Conservation (phyloP, 2,797 vertebrate species). For the Nasua narica region DNA sequence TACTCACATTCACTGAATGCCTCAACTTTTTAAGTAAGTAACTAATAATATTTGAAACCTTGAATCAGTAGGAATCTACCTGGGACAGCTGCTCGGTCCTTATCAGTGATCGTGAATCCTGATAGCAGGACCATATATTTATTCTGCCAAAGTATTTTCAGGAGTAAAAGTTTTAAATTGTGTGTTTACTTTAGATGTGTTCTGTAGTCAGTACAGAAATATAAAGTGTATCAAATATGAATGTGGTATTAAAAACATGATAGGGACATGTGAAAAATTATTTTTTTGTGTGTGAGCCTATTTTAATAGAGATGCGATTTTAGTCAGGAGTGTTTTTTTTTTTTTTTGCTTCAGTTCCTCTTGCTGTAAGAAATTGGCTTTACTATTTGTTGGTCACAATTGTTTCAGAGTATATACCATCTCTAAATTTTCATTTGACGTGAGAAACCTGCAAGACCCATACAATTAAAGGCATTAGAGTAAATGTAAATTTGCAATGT, state of each 20-base stretch:
- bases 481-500: conserved; percentile 3
- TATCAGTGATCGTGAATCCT: neutral
- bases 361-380: neutral
- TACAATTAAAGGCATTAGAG: conserved; percentile 8
- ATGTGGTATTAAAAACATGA: neutral
- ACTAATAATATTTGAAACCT: neutral
- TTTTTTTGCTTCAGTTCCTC: neutral
- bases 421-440: conserved; percentile 24
- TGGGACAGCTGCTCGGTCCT: neutral
- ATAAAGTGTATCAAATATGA: neutral
- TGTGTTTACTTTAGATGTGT: conserved; percentile 7
- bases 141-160: conserved; percentile 16
- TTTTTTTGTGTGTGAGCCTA: neutral
- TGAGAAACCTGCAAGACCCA: neutral
- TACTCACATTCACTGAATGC: neutral
- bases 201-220: conserved; percentile 29
- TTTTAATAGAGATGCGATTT: neutral
- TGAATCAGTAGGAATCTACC: neutral
- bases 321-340: neutral
- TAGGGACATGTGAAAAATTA: neutral
- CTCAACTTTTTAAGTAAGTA: neutral
- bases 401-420: neutral
- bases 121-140: neutral
- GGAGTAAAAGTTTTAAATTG: neutral
- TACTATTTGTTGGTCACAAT: neutral